phyloP scores from a whole-genome alignment of 2,888 invertebrate species.

The Drosophila ochracea region DNA sequence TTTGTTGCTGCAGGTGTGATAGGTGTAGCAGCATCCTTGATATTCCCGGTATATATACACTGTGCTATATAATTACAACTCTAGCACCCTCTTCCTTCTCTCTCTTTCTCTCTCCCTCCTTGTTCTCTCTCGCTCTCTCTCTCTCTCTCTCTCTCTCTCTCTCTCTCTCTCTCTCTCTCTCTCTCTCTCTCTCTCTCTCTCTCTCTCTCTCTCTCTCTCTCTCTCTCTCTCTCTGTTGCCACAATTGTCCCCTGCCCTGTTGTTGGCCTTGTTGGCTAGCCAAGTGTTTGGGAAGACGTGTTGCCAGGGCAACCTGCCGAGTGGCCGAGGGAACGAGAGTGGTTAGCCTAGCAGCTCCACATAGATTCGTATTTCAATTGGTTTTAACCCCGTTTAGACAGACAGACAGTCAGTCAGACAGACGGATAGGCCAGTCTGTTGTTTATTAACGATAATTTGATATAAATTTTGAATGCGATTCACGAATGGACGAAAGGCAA shows the following conservation, averaged over 20 bases:
- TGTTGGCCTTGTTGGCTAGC: conserved; percentile 2
- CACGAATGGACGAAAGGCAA: conserved; percentile 15
- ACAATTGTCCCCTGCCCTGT: not conserved
- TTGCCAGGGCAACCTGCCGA: conserved; percentile 38
- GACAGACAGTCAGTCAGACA: not conserved
- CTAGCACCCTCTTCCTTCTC: not conserved
- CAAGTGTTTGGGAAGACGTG: conserved; percentile 44
- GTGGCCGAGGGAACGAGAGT: conserved; percentile 13
- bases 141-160: not conserved
- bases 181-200: not conserved
- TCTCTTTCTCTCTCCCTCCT: not conserved
- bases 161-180: not conserved
- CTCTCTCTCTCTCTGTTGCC: not conserved
- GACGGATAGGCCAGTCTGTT: not conserved
- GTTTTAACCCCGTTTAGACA: not conserved
- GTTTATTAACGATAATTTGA: not conserved
- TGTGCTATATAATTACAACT: not conserved
- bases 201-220: not conserved
- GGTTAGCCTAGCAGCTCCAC: conserved; percentile 7
- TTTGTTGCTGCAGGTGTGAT: not conserved
- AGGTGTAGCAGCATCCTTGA: not conserved
- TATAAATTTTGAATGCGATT: conserved; percentile 4
- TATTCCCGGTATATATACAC: not conserved
- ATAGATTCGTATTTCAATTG: conserved; percentile 26
- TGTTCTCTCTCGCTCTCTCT: not conserved